Conservation (phyloP, 1,140 invertebrate species). For the Batillaria attramentaria region DNA sequence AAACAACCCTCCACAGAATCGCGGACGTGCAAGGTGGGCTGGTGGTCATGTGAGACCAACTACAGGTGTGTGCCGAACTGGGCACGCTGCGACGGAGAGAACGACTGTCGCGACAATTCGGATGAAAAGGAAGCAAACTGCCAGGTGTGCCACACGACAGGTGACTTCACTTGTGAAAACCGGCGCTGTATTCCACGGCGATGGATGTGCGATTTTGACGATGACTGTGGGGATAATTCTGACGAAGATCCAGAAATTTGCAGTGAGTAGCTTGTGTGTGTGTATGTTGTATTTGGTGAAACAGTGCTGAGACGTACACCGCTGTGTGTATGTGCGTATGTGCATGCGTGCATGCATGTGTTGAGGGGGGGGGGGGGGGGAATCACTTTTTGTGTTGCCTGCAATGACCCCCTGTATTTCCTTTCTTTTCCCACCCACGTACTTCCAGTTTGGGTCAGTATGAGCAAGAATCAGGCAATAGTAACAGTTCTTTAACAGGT, state of each 20-base stretch:
- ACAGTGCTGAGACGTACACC: no score
- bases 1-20: slow-evolving; percentile 43
- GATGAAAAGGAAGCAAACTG: slow-evolving; percentile 88
- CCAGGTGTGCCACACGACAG: slow-evolving; percentile 87
- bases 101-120: slow-evolving; percentile 98
- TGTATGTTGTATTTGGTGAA: no score
- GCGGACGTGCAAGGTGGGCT: slow-evolving; percentile 60
- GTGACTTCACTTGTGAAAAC: slow-evolving; percentile 93
- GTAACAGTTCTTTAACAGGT: no score
- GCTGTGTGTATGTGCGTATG: no score
- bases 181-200: slow-evolving; percentile 91
- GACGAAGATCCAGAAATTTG: slow-evolving; percentile 85
- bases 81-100: slow-evolving; percentile 93
- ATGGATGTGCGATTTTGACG: slow-evolving; percentile 96
- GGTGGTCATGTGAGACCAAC: slow-evolving; percentile 66
- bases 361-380: no score
- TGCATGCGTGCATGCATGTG: no score
- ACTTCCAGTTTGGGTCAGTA: no score
- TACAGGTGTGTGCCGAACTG: slow-evolving; percentile 97
- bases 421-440: no score
- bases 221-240: slow-evolving; percentile 94
- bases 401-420: no score
- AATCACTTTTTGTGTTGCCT: no score
- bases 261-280: slow-evolving; percentile 79
- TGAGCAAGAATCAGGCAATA: no score